phyloP scores from a whole-genome alignment of 2,888 invertebrate genomes.

The Neoitamus cyanurus region DNA sequence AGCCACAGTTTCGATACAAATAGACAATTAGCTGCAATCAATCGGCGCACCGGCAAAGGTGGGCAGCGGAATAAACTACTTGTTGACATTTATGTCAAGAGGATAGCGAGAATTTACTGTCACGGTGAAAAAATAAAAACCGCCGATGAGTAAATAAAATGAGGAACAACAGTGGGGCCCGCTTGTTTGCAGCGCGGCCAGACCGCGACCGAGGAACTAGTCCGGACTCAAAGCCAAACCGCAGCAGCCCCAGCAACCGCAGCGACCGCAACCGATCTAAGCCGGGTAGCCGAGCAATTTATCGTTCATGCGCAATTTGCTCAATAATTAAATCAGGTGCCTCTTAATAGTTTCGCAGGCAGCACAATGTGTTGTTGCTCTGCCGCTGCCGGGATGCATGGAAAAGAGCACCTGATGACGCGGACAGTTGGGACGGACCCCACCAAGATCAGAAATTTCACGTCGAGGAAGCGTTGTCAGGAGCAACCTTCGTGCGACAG shows the following conservation, averaged over 20 bases:
- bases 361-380: constrained; percentile 41
- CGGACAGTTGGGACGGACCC: background rate
- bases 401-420: background rate
- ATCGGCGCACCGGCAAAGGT: constrained; percentile 44
- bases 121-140: constrained; percentile 33
- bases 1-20: constrained; percentile 44
- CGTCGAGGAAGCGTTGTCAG: constrained; percentile 11
- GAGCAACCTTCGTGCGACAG: constrained; percentile 3
- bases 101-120: constrained; percentile 47
- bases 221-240: constrained; percentile 26
- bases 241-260: background rate
- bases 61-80: constrained; percentile 45
- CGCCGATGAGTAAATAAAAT: constrained; percentile 34
- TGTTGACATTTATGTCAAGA: constrained; percentile 49
- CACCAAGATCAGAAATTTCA: background rate
- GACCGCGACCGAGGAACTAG: background rate
- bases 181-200: background rate
- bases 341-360: constrained; percentile 49
- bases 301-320: constrained; percentile 51
- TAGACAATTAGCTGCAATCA: constrained; percentile 50
- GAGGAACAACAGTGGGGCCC: constrained; percentile 20
- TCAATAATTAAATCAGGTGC: constrained; percentile 52
- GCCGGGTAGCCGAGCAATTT: constrained; percentile 44
- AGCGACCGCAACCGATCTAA: background rate
- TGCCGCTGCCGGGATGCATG: background rate